These are phyloP conservation scores for Tenualosa ilisha DNA, from an alignment of 2,797 vertebrate species.

Conservation along the genomic window DNA sequence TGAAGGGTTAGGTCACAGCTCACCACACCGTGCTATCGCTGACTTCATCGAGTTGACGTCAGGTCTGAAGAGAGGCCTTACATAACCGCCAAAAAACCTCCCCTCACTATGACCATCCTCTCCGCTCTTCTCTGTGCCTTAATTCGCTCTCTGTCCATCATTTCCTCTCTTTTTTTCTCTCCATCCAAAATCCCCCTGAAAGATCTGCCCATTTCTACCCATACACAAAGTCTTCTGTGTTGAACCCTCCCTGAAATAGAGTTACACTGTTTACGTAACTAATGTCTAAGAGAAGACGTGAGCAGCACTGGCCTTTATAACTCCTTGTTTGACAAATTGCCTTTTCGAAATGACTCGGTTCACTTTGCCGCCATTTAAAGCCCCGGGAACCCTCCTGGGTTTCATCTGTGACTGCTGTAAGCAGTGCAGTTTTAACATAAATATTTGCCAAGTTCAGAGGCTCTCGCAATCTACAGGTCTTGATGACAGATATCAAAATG, in stretches of 20 bases:
- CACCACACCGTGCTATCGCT: constrained; percentile 43
- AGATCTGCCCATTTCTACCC: constrained; percentile 12
- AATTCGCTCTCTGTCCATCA: neutral
- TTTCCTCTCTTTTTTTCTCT: neutral
- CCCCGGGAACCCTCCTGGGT: neutral
- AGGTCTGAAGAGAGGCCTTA: constrained; percentile 51
- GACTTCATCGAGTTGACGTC: constrained; percentile 55
- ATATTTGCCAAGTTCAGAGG: constrained; percentile 3
- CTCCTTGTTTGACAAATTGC: neutral
- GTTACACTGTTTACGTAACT: constrained; percentile 21
- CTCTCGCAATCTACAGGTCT: constrained; percentile 9
- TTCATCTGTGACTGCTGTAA: neutral
- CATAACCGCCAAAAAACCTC: constrained; percentile 51
- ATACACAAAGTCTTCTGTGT: neutral
- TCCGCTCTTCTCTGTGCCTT: constrained; percentile 21
- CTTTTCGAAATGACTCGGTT: neutral
- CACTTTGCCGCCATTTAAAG: neutral
- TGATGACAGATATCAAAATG: constrained; percentile 34
- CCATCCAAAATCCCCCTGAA: constrained; percentile 9
- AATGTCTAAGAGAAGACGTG: constrained; percentile 4
- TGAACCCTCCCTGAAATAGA: neutral
- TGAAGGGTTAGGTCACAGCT: constrained; percentile 63
- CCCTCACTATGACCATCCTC: constrained; percentile 55
- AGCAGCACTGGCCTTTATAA: neutral
- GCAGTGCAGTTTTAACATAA: constrained; percentile 14